Evolutionary conservation across 1,140 invertebrate genomes (phyloP), one percentile per base, ranked within the genome.

Genomic region (Phymorhynchus buccinoides): DNA sequence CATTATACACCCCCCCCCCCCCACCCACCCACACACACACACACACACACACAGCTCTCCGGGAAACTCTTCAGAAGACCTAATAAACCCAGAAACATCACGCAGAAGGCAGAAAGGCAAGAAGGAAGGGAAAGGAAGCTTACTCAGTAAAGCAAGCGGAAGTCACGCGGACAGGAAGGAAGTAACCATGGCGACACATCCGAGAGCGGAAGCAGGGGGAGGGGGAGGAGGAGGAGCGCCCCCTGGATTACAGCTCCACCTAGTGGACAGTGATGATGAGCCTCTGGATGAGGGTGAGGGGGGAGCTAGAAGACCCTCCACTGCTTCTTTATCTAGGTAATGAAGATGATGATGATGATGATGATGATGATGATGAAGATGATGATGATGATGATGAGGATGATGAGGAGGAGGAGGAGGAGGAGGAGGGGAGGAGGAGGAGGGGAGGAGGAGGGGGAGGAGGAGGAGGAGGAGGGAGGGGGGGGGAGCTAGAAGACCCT

Each of bases 261-360:
- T 84, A 27, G 75, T 78, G 30, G 85, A 86, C 56, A 83, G 83
- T 27, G 85, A 86, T n/a, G 85, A 86, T 27, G 81, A 83, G 41
- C 66, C 77, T 39, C 41, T 83, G 62, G 52, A 83, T 16, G 85
- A 86, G 9, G 80, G 80, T 22, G 77, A 39, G 6, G 62, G 39
- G 18, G 52, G 52, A 32, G 39, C 82, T 0, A n/a, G 85, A 41
- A 35, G 85, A 68, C 85, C 85, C 1, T 86, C 85, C 56, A 86
- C 85, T n/a, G 75, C 80, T 27, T 86, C 85, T 1, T 35, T 86
- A 18, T 86, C 85, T 14, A 79, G 85, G 75, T 85, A 35, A 30
- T 73, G 68, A 14, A 32, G 14, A 73, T 18, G 27, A 4, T 37
- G 9, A 37, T 35, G 0, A 27, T 66, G 22, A 66, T 66, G 9